Percentiles rank a stretch among this genome's conserved stretches.
Conservation (phyloP, 2,113 vertebrate species). For the Garra rufa region DNA sequence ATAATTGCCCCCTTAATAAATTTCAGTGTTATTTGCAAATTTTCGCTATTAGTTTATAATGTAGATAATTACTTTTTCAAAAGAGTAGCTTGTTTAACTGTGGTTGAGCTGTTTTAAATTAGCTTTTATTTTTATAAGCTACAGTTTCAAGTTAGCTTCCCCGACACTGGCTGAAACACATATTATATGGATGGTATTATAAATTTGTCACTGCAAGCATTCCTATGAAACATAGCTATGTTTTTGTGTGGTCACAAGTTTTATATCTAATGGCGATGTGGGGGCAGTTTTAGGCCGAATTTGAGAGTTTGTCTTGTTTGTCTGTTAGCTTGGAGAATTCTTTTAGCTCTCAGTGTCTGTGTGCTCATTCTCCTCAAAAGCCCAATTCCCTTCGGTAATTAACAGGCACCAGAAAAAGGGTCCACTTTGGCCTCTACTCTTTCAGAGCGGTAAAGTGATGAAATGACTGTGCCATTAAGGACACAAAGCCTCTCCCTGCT, state of each 20-base stretch:
- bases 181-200: slow-evolving; percentile 36
- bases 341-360: slow-evolving; percentile 47
- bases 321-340: background rate
- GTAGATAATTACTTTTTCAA: too few species aligned
- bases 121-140: too few species aligned
- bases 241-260: slow-evolving; percentile 4
- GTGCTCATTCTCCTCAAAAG: slow-evolving; percentile 46
- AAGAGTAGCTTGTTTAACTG: too few species aligned
- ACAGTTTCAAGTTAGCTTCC: background rate
- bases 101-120: too few species aligned
- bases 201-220: slow-evolving; percentile 12
- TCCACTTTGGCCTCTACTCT: slow-evolving; percentile 54
- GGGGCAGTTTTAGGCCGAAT: slow-evolving; percentile 25
- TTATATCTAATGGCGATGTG: slow-evolving; percentile 21
- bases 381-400: slow-evolving; percentile 57
- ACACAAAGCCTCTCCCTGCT: slow-evolving; percentile 74
- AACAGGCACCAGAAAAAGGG: slow-evolving; percentile 55
- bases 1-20: background rate
- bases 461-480: slow-evolving; percentile 59
- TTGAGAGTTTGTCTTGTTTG: slow-evolving; percentile 52
- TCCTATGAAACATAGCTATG: slow-evolving; percentile 23
- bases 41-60: background rate
- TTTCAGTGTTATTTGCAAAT: background rate
- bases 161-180: slow-evolving; percentile 16
- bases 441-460: slow-evolving; percentile 47